A percentile compares a stretch with the other conserved stretches of the same genome.
phyloP scores from a whole-genome alignment of 2,888 invertebrate genomes.

The Hypolimnas misippus region DNA sequence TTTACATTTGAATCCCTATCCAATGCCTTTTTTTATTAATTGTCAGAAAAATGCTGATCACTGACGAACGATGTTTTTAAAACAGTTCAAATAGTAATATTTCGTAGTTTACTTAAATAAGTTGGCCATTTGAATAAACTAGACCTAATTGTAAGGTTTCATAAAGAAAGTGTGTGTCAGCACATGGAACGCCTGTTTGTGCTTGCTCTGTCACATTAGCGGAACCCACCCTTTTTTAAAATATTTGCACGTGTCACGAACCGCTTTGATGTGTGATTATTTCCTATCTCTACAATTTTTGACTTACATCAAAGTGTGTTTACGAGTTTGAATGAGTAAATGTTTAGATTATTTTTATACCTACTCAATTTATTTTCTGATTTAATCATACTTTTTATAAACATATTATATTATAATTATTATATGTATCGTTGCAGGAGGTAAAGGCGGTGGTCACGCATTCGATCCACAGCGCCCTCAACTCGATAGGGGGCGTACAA shows the following conservation, averaged over 20 bases:
- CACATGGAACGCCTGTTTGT: conserved; percentile 23
- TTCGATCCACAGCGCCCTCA: conserved; percentile 99
- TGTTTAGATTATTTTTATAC: not conserved
- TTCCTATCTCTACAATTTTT: conserved; percentile 4
- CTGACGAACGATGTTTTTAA: too few species aligned
- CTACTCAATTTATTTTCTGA: not conserved
- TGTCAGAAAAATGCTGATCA: too few species aligned
- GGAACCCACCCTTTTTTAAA: conserved; percentile 31
- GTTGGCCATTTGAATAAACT: not conserved
- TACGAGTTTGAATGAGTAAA: not conserved
- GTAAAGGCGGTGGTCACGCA: conserved; percentile 99
- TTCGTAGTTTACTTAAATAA: not conserved
- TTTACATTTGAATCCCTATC: too few species aligned
- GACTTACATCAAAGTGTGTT: conserved; percentile 8
- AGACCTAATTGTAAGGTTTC: conserved; percentile 23
- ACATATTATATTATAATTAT: not conserved
- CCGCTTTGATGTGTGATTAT: conserved; percentile 24
- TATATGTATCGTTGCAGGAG: conserved; percentile 86
- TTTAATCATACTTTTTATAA: not conserved
- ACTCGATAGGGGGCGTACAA: conserved; percentile 99
- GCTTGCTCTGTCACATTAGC: conserved; percentile 28
- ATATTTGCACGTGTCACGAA: conserved; percentile 17
- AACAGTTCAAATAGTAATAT: not conserved
- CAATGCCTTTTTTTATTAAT: too few species aligned
- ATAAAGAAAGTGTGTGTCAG: conserved; percentile 20